phyloP scores from a whole-genome alignment of 2,113 vertebrate genomes.

The Spea multiplicata region DNA sequence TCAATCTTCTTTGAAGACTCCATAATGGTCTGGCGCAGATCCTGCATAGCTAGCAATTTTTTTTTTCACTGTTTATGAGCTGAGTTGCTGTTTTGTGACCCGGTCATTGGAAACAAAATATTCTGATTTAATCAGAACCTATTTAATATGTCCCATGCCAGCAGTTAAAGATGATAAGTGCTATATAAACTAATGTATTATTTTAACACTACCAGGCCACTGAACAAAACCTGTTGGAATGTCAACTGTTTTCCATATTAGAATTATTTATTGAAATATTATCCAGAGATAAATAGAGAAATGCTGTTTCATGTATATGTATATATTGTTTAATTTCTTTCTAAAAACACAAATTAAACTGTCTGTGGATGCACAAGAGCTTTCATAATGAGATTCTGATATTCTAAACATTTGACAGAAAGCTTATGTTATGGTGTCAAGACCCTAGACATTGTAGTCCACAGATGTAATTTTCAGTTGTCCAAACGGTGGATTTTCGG shows the following conservation, averaged over 20 bases:
- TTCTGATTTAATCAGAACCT: constrained; percentile 37
- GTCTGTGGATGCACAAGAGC: too few relatives aligned
- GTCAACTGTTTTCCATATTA: constrained; percentile 33
- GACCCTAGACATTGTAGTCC: too few relatives aligned
- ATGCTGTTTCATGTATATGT: not conserved
- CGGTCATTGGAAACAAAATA: constrained; percentile 49
- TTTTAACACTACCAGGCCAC: constrained; percentile 31
- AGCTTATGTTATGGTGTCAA: too few relatives aligned
- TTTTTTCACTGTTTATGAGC: constrained; percentile 57
- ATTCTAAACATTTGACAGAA: too few relatives aligned
- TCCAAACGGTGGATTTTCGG: too few relatives aligned
- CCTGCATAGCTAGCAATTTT: constrained; percentile 64
- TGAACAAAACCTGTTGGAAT: constrained; percentile 18
- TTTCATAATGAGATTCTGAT: too few relatives aligned
- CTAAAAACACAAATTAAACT: too few relatives aligned
- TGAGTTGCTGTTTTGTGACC: constrained; percentile 49
- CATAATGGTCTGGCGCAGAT: constrained; percentile 55
- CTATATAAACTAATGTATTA: constrained; percentile 42
- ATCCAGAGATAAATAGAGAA: constrained; percentile 43
- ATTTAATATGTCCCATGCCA: constrained; percentile 50
- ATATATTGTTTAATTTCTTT: too few relatives aligned
- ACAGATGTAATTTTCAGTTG: too few relatives aligned
- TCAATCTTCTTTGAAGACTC: constrained; percentile 64
- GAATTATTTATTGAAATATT: constrained; percentile 43
- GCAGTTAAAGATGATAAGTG: constrained; percentile 49